phyloP scores from a whole-genome alignment of 2,797 vertebrate species.

The Echiichthys vipera region DNA sequence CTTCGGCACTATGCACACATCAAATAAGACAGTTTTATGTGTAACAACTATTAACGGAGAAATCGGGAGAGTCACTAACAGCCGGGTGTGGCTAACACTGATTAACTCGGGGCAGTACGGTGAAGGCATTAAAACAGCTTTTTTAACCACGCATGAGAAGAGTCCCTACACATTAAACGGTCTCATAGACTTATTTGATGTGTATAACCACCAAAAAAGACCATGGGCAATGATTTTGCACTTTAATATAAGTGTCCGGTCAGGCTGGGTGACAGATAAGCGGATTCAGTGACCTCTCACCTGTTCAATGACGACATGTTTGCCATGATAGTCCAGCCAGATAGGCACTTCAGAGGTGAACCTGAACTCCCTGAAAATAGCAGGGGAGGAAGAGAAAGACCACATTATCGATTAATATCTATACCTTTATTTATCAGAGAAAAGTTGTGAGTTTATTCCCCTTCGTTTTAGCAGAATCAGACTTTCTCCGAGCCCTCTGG shows the following conservation, averaged over 20 bases:
- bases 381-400: neutral
- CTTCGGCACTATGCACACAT: too few relatives aligned
- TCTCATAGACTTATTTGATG: too few relatives aligned
- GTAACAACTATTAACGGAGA: too few relatives aligned
- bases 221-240: too few relatives aligned
- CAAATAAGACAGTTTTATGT: too few relatives aligned
- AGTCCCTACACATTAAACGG: too few relatives aligned
- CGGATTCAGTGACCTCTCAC: slow-evolving; percentile 69
- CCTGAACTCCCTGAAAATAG: slow-evolving; percentile 89
- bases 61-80: too few relatives aligned
- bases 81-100: too few relatives aligned
- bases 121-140: too few relatives aligned
- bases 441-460: neutral
- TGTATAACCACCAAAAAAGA: too few relatives aligned
- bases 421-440: neutral
- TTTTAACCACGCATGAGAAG: too few relatives aligned
- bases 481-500: neutral
- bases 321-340: slow-evolving; percentile 95
- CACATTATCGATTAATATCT: neutral
- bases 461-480: neutral
- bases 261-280: neutral
- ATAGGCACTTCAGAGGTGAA: slow-evolving; percentile 96
- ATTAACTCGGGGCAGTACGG: too few relatives aligned
- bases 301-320: slow-evolving; percentile 93
- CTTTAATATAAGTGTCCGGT: neutral